Conservation (phyloP, 1,140 invertebrate species). For the Idris sp. region DNA sequence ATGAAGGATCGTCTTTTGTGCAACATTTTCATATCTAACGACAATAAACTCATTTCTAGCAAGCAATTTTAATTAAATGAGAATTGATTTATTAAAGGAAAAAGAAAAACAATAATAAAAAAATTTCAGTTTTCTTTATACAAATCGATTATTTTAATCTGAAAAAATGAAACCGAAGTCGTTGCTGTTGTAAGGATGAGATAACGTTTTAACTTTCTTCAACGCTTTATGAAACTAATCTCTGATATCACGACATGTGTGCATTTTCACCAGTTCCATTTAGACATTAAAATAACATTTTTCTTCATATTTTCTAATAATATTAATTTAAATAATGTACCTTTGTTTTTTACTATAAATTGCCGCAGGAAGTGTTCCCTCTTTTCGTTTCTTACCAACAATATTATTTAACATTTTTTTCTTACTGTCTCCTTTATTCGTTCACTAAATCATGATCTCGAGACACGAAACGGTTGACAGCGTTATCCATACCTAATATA, state of each 20-base stretch:
- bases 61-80: no score
- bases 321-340: no score
- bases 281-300: constrained; percentile 19
- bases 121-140: no score
- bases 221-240: constrained; percentile 24
- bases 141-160: no score
- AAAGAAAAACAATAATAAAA: no score
- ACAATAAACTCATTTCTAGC: no score
- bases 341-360: constrained; percentile 1
- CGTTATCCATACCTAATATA: constrained; percentile 28
- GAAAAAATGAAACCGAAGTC: constrained; percentile 13
- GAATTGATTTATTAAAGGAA: no score
- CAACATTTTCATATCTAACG: no score
- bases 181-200: neutral
- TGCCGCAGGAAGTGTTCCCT: constrained; percentile 11
- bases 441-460: constrained; percentile 50
- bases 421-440: constrained; percentile 8
- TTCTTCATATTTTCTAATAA: constrained; percentile 3
- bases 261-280: constrained; percentile 16
- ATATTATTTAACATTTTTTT: constrained; percentile 31
- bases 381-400: constrained; percentile 26
- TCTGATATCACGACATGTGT: constrained; percentile 1
- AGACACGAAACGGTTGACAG: constrained; percentile 38
- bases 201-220: constrained; percentile 33
- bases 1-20: no score